These are phyloP conservation scores for Molanna angustata DNA, from an alignment of 2,888 invertebrate species.

Conservation along the genomic window DNA sequence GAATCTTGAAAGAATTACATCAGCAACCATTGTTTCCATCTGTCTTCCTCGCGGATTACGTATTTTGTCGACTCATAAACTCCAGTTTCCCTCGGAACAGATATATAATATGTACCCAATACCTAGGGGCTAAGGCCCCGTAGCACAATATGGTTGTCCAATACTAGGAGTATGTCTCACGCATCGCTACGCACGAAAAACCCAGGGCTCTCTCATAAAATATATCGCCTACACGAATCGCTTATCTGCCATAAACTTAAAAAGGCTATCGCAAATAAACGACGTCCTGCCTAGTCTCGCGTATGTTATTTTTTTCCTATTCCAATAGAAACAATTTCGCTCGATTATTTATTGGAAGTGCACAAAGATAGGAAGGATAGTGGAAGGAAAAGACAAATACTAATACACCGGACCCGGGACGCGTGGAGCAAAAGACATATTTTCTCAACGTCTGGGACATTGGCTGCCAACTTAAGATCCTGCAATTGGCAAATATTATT, in stretches of 20 bases:
- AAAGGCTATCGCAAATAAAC: constrained; percentile 33
- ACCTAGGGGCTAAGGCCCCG: no score
- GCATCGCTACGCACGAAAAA: constrained; percentile 23
- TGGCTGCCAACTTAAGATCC: no score
- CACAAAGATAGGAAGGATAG: constrained; percentile 14
- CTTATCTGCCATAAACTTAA: constrained; percentile 33
- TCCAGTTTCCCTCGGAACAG: constrained; percentile 6
- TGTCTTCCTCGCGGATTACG: constrained; percentile 13
- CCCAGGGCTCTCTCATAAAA: constrained; percentile 25
- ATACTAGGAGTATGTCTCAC: constrained; percentile 1
- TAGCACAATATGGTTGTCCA: constrained; percentile 3
- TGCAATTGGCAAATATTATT: no score
- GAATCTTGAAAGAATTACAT: no score
- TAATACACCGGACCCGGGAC: constrained; percentile 26
- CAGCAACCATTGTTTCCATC: constrained; percentile 10
- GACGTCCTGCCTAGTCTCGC: constrained; percentile 15
- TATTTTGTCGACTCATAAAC: constrained; percentile 26
- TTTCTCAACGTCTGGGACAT: constrained; percentile 17
- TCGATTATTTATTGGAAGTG: constrained; percentile 33
- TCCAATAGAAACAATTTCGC: constrained; percentile 30
- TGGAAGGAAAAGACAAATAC: constrained; percentile 29
- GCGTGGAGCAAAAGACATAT: constrained; percentile 25
- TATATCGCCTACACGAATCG: constrained; percentile 33
- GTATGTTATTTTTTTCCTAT: constrained; percentile 5
- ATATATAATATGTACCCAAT: no score